Evolutionary conservation across 2,113 vertebrate species (phyloP), one percentile per base, ranked within the genome.

Genomic region (Dromas ardeola): DNA sequence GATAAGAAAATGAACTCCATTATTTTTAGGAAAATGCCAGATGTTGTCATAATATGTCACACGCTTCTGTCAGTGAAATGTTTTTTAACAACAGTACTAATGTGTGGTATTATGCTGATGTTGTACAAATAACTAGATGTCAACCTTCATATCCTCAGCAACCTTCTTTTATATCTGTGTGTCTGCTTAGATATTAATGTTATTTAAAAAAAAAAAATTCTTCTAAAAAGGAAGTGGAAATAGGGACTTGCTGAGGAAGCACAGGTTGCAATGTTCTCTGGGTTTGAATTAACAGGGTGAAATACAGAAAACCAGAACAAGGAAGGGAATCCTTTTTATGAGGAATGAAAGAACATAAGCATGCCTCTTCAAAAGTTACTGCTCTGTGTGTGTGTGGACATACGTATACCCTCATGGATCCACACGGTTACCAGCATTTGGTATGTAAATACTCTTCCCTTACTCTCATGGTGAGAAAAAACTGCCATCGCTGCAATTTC

Each of bases 51-150:
- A 93, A 82, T 43, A 61, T 88, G 65, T 96, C 93, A 76, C 49
- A 34, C 1, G 4, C 47, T 92, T 49, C 86, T 91, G 80, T 91
- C 80, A 89, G 83, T 72, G 88, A 91, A 91, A 76, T 36, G 27
- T 70, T 94, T 86, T 96, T 95, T 88, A 97, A 83, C 93, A 94
- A 42, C 47, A 49, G 38, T 92, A 93, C 90, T 96, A 86, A 97
- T 95, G 62, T 93, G 86, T 81, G 93, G 83, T 38, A 59, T 84
- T 93, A 84, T 86, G 88, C 94, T 83, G 91, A n/a, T 92, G 88
- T 61, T 90, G 43, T 95, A 93, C 72, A 93, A 93, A 96, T 86
- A 95, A 94, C 81, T 96, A 47, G 58, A 97, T 93, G 88, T 89
- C 87, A 88, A 42, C 86, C 56, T 91, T 81, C 73, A 79, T 81